Evolutionary conservation across 2,113 vertebrate species (phyloP).

Genomic region (Cyprinodon tularosa): DNA sequence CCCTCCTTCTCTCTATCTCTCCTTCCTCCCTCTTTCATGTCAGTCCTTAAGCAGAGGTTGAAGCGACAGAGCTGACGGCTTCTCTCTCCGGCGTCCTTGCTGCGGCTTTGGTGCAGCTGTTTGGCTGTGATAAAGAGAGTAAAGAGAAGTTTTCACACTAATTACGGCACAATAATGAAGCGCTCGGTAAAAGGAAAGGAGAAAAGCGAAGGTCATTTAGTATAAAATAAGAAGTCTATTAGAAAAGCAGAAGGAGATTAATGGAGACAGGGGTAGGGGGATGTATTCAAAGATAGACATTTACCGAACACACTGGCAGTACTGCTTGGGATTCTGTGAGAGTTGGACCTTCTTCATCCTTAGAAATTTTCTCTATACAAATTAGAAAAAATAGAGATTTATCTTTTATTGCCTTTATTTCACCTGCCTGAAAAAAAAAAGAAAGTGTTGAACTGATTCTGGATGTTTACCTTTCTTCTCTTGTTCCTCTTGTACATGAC

Average conservation of each 20-base stretch:
- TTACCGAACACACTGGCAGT: conserved; percentile 77
- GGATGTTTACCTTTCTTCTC: conserved; percentile 64
- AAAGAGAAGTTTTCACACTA: conserved; percentile 70
- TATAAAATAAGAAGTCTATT: conserved; percentile 46
- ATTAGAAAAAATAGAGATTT: not conserved
- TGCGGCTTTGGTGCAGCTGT: conserved; percentile 50
- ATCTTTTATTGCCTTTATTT: not conserved
- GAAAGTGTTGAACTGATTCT: not conserved
- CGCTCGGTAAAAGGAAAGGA: conserved; percentile 32
- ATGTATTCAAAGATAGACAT: conserved; percentile 28
- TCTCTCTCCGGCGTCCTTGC: conserved; percentile 47
- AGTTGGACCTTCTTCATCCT: conserved; percentile 46
- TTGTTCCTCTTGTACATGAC: conserved; percentile 45
- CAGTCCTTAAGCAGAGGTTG: conserved; percentile 32
- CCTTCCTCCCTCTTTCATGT: conserved; percentile 47
- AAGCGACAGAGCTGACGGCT: conserved; percentile 35
- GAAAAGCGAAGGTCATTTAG: conserved; percentile 62
- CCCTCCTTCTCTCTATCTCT: conserved; percentile 16
- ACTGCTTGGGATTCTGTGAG: conserved; percentile 38
- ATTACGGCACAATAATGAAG: conserved; percentile 67
- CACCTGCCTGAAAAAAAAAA: too few relatives aligned
- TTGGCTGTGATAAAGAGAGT: conserved; percentile 68
- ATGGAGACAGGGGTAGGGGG: conserved; percentile 5
- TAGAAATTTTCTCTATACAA: conserved; percentile 43
- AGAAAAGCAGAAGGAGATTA: conserved; percentile 50